phyloP scores from a whole-genome alignment of 2,888 invertebrate genomes.

The Watsonalla cultraria region DNA sequence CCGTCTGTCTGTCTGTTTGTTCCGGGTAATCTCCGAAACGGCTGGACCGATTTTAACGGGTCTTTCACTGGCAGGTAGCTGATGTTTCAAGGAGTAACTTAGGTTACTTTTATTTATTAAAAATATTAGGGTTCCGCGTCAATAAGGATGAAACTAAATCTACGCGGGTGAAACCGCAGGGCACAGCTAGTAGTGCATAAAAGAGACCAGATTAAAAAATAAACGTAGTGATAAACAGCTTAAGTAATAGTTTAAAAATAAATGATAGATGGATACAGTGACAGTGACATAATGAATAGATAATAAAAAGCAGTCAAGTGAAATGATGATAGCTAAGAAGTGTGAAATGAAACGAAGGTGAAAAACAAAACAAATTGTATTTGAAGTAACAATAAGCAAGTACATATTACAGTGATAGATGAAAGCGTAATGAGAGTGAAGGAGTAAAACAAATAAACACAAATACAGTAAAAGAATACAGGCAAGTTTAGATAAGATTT shows the following conservation, averaged over 20 bases:
- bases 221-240: no score
- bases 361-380: conserved; percentile 7
- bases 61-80: no score
- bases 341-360: conserved; percentile 39
- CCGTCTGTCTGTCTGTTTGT: no score
- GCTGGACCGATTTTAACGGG: no score
- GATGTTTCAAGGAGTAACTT: no score
- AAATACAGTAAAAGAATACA: background rate
- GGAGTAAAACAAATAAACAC: background rate
- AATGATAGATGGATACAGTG: background rate
- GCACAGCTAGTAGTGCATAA: no score
- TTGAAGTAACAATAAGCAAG: conserved; percentile 3
- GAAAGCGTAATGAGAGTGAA: background rate
- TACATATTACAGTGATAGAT: background rate
- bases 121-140: no score
- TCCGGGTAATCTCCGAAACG: no score
- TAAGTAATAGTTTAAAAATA: background rate
- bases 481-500: background rate
- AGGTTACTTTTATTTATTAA: no score
- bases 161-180: no score
- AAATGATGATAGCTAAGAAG: conserved; percentile 1
- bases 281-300: background rate
- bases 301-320: background rate
- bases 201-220: no score
- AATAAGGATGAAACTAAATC: no score